Evolutionary conservation across 2,797 vertebrate genomes (phyloP).

Genomic region (Poeciliopsis gracilis): DNA sequence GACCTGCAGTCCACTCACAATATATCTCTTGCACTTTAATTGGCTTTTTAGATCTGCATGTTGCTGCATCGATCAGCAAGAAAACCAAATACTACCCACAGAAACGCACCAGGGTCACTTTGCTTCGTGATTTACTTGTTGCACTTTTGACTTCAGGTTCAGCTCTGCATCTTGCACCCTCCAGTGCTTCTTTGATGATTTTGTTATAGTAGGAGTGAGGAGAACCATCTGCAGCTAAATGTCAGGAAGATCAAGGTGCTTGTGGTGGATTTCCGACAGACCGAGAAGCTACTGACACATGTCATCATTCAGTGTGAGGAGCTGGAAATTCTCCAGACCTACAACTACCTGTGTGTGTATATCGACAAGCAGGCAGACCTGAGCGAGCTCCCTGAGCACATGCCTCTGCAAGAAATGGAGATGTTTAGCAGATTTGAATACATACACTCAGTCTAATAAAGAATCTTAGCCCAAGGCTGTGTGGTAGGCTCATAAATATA

Average conservation of each 20-base stretch:
- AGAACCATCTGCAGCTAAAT: conserved; percentile 72
- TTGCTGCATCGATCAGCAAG: conserved; percentile 10
- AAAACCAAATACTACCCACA: conserved; percentile 29
- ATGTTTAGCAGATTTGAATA: conserved; percentile 8
- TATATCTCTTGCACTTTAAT: conserved; percentile 21
- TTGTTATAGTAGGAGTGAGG: conserved; percentile 59
- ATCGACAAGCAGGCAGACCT: conserved; percentile 43
- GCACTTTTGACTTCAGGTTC: conserved; percentile 61
- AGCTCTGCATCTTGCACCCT: conserved; percentile 50
- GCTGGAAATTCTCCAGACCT: conserved; percentile 63
- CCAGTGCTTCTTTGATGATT: conserved; percentile 70
- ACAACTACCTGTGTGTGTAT: conserved; percentile 42
- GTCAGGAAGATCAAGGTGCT: conserved; percentile 71
- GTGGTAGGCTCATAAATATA: background rate
- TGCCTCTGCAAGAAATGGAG: conserved; percentile 4
- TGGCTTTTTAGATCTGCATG: conserved; percentile 13
- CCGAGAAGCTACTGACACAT: conserved; percentile 69
- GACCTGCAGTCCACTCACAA: background rate
- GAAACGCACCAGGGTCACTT: conserved; percentile 42
- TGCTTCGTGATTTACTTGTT: conserved; percentile 47
- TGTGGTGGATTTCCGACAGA: conserved; percentile 59
- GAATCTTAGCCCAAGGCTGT: conserved; percentile 9
- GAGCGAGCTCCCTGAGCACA: conserved; percentile 12
- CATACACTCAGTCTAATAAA: conserved; percentile 25
- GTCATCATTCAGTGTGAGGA: conserved; percentile 65